Percentiles rank a stretch among this genome's conserved stretches.
Conservation (phyloP, 2,113 vertebrate genomes). For the Neoarius graeffei region DNA sequence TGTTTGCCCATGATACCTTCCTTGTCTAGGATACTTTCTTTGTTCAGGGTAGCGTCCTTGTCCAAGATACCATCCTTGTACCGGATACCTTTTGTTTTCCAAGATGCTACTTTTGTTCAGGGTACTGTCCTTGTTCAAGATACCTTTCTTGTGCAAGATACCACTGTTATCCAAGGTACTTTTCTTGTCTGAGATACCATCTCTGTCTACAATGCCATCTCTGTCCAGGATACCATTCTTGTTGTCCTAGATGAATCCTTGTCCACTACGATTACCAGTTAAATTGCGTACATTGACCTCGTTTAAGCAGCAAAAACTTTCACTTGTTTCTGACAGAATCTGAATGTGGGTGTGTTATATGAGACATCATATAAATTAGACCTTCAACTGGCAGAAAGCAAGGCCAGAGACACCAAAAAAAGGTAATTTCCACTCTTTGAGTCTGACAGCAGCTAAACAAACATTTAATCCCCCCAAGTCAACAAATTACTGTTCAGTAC, state of each 20-base stretch:
- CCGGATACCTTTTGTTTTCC: background rate
- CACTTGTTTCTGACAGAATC: background rate
- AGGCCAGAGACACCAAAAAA: background rate
- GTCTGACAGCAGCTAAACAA: conserved; percentile 5
- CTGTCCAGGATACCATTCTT: background rate
- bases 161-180: background rate
- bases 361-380: background rate
- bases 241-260: background rate
- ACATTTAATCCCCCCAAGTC: conserved; percentile 17
- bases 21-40: background rate
- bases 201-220: background rate
- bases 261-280: background rate
- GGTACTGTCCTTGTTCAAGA: background rate
- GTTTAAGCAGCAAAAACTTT: background rate
- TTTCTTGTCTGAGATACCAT: background rate
- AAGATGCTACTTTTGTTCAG: background rate
- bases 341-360: background rate
- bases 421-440: background rate
- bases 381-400: background rate
- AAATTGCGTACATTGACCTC: background rate
- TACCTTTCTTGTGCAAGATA: background rate
- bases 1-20: background rate
- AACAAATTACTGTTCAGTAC: background rate
- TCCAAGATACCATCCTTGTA: background rate
- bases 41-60: background rate